Base-by-base conservation (phyloP, 2,888 invertebrate genomes). In the Marronus borbonicus region DNA sequence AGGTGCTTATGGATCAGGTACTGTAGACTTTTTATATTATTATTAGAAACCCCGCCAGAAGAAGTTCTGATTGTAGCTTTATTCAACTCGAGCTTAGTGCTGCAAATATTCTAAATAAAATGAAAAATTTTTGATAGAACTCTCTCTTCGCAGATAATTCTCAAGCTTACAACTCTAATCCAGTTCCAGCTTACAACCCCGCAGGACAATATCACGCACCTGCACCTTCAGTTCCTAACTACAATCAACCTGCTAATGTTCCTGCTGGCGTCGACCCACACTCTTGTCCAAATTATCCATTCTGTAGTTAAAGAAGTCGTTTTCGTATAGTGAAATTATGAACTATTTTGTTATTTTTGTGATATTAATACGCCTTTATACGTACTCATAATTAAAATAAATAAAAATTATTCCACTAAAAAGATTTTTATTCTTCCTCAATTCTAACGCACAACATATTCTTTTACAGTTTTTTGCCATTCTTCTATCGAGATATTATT, bases 241-340 rank as follows among this genome's bases (percentile, higher is more conserved):
- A 83, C 70, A 84, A 84, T 80, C 81, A 82, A 74, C 76, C 83
- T 36, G 85, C 84, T 79, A 86, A 85, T 81, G 83, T 88, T 64
- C 89, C 89, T 28, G 89, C 89, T 78, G 89, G 89, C 78, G 88
- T 89, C 49, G 86, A 87, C 80, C 85, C 89, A 17, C 83, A 83
- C 62, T 82, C 86, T 36, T 89, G 89, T 80, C 89, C 89, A 79
- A 88, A 89, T 84, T 89, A 89, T 80, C 89, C 88, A 39, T 88
- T 88, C 87, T 89, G 89, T 81, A 86, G 86, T 82, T 87, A 86
- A 85, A 44, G 77, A 39, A 52, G 50, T 66, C n/a, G 58, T 58
- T 31, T 58, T 55, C 10, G 44, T 12, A 20, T 65, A 76, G 65
- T 66, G 50, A 66, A 66, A 66, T 65, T 36, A 58, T 36, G 31